phyloP scores from a whole-genome alignment of 2,113 vertebrate genomes.

The Camelus dromedarius region DNA sequence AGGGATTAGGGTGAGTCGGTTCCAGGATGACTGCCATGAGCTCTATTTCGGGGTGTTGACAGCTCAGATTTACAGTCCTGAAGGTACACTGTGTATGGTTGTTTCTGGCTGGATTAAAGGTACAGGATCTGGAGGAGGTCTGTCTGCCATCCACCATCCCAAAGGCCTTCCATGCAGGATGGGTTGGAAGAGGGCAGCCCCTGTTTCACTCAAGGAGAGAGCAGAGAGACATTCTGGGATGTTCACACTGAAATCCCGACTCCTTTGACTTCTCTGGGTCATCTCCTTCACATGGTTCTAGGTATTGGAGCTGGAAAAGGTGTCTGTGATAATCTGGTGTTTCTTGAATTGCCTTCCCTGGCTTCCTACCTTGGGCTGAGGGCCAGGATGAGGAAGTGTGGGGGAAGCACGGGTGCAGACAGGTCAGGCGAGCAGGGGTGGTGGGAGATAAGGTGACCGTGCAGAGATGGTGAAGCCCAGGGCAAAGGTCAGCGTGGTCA shows the following conservation, averaged over 20 bases:
- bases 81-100: background rate
- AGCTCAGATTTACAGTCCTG: background rate
- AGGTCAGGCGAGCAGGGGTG: background rate
- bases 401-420: background rate
- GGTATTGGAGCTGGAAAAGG: background rate
- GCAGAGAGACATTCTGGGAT: background rate
- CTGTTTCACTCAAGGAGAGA: background rate
- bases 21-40: conserved; percentile 23
- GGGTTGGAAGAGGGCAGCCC: background rate
- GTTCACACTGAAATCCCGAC: background rate
- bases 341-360: background rate
- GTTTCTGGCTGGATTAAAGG: conserved; percentile 36
- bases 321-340: background rate
- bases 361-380: background rate
- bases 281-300: background rate
- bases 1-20: conserved; percentile 24
- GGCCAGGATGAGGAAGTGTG: background rate
- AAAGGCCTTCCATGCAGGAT: background rate
- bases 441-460: background rate
- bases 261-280: conserved; percentile 8
- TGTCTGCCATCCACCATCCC: background rate
- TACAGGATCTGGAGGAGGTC: background rate
- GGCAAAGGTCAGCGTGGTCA: background rate
- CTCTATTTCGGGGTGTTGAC: conserved; percentile 7
- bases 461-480: background rate